Percentiles rank a stretch among this genome's conserved stretches.
phyloP scores from a whole-genome alignment of 2,113 vertebrate species.

The Cynopterus brachyotis region DNA sequence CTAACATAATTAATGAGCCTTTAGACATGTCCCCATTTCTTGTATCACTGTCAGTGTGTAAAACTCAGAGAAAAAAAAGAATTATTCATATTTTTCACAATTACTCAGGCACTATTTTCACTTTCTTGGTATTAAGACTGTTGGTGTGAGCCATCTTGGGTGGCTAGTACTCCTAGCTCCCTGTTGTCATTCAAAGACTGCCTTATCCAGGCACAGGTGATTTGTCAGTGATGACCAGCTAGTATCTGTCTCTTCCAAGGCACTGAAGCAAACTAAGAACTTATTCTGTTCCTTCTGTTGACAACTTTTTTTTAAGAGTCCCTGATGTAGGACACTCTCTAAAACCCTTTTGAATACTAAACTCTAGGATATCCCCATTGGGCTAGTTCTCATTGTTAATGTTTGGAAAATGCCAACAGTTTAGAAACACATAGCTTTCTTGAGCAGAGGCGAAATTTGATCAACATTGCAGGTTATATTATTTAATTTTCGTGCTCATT shows the following conservation, averaged over 20 bases:
- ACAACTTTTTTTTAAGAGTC: constrained; percentile 34
- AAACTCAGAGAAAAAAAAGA: background rate
- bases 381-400: constrained; percentile 51
- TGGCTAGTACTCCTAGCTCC: background rate
- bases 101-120: background rate
- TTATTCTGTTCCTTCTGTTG: background rate
- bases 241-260: background rate
- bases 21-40: background rate
- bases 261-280: background rate
- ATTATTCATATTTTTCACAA: background rate
- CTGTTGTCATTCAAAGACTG: background rate
- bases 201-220: background rate
- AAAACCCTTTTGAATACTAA: constrained; percentile 57
- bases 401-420: constrained; percentile 59
- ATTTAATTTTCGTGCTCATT: constrained; percentile 55
- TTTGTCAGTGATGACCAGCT: background rate
- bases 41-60: background rate
- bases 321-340: background rate
- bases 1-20: background rate
- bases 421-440: constrained; percentile 59
- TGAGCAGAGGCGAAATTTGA: background rate
- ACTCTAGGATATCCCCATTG: constrained; percentile 5
- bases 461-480: constrained; percentile 56
- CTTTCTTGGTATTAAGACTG: background rate
- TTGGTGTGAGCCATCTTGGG: background rate